A percentile compares a stretch with the other conserved stretches of the same genome.
Conservation (phyloP, 2,113 vertebrate genomes). For the Neogobius melanostomus region DNA sequence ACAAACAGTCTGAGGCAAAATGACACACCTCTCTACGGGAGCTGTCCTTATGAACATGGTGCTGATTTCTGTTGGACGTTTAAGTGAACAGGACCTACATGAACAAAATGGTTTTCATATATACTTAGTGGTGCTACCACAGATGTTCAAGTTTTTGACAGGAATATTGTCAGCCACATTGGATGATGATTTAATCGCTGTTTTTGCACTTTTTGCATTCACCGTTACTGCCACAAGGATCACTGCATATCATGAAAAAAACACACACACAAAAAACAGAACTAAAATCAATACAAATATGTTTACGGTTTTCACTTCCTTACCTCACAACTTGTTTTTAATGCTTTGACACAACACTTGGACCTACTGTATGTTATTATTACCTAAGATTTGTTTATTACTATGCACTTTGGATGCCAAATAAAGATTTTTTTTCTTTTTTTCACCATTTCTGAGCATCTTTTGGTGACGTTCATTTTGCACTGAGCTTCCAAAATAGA, state of each 20-base stretch:
- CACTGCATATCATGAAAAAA: not conserved
- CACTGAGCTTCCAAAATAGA: not conserved
- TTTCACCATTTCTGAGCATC: not conserved
- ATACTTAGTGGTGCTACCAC: not conserved
- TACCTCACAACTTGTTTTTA: not conserved
- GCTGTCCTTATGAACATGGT: not conserved
- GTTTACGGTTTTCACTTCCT: not conserved
- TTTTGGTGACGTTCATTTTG: not conserved
- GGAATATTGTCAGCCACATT: not conserved
- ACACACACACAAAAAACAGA: not conserved
- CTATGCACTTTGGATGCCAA: not conserved
- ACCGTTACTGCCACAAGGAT: not conserved
- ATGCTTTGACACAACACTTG: not conserved
- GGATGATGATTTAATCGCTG: not conserved
- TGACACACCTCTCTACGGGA: conserved; percentile 39
- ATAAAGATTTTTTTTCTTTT: not conserved
- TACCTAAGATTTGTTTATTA: not conserved
- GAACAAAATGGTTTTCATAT: not conserved
- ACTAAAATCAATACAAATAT: not conserved
- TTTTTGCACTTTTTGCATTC: not conserved
- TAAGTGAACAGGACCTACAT: not conserved
- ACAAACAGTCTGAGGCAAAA: conserved; percentile 59
- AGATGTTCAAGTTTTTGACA: not conserved
- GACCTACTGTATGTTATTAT: not conserved
- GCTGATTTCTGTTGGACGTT: not conserved